Conservation (phyloP, 1,140 invertebrate species). For the Lepidurus couesii region DNA sequence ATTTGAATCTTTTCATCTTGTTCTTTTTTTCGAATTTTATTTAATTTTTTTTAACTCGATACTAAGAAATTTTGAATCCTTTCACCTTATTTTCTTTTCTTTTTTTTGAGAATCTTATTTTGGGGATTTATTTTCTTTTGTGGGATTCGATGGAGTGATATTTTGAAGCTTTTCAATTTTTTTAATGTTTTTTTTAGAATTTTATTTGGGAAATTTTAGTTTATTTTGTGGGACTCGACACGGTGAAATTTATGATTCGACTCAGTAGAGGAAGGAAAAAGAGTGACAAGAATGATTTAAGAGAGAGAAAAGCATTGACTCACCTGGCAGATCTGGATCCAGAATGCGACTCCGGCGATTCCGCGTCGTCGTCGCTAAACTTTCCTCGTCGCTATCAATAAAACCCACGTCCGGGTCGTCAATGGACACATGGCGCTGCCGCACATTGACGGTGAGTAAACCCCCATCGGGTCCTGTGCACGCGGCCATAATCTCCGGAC, state of each 20-base stretch:
- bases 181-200: no score
- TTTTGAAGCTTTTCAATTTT: no score
- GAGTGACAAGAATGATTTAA: not conserved
- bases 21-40: no score
- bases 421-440: constrained; percentile 51
- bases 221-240: no score
- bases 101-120: no score
- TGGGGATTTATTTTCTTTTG: no score
- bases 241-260: no score
- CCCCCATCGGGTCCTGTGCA: constrained; percentile 74
- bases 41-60: no score
- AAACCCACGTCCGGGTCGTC: constrained; percentile 66
- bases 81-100: no score
- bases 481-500: constrained; percentile 89
- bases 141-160: no score
- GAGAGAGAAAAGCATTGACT: not conserved
- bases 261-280: not conserved
- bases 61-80: no score
- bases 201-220: no score
- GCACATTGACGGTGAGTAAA: constrained; percentile 62
- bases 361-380: constrained; percentile 27
- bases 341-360: not conserved
- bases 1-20: not conserved
- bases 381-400: constrained; percentile 53
- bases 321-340: not conserved